phyloP scores from a whole-genome alignment of 2,888 invertebrate species.

The Metopia argyrocephala region DNA sequence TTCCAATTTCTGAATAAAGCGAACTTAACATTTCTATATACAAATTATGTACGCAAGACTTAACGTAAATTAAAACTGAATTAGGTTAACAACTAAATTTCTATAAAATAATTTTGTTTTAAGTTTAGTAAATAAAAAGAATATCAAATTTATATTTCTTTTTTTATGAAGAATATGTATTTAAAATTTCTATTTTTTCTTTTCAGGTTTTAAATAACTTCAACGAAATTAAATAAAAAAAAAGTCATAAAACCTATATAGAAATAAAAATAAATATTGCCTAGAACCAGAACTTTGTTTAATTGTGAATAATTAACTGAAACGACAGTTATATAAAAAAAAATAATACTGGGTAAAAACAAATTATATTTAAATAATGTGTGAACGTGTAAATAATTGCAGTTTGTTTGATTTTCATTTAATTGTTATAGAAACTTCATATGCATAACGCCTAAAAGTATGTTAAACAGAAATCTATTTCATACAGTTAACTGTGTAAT shows the following conservation, averaged over 20 bases:
- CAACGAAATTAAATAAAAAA: not conserved
- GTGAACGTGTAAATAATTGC: not conserved
- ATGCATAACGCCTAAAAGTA: conserved; percentile 32
- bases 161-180: not conserved
- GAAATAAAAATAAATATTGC: not conserved
- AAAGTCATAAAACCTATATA: not conserved
- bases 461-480: conserved; percentile 7
- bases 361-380: no score
- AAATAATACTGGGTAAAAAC: no score
- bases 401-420: not conserved
- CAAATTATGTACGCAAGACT: conserved; percentile 35
- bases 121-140: no score
- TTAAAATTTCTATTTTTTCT: not conserved
- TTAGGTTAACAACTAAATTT: conserved; percentile 32
- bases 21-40: not conserved
- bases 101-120: not conserved
- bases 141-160: no score
- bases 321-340: not conserved
- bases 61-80: conserved; percentile 34
- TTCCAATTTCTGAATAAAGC: conserved; percentile 1
- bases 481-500: not conserved
- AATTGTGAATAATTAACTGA: not conserved
- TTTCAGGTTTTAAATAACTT: conserved; percentile 31
- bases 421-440: not conserved
- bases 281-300: not conserved